Percentiles rank a stretch among this genome's conserved stretches.
These are phyloP conservation scores for Eupeodes luniger DNA, from an alignment of 2,888 invertebrate genomes.

Conservation along the genomic window DNA sequence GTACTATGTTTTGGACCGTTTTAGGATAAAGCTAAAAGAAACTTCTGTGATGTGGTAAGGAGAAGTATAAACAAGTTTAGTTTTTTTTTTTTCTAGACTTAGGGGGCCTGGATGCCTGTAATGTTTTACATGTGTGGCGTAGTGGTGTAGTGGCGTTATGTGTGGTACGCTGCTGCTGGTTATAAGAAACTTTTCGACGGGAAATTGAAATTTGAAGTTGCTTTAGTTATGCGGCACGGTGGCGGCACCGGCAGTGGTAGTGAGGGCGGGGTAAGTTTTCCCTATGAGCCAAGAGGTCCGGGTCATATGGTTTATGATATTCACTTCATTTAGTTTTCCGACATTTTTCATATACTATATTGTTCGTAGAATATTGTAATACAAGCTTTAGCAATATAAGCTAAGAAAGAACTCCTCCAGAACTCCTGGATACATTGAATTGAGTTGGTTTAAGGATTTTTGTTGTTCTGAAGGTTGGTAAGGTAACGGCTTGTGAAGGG, in stretches of 20 bases:
- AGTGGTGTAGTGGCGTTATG: conserved; percentile 22
- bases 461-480: background rate
- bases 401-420: background rate
- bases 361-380: conserved; percentile 11
- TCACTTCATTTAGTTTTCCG: conserved; percentile 48
- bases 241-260: too few species aligned
- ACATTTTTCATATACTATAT: conserved; percentile 15
- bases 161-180: conserved; percentile 9
- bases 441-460: background rate
- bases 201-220: conserved; percentile 63
- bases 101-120: background rate
- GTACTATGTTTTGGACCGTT: conserved; percentile 15
- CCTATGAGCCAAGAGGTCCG: background rate
- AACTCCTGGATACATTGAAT: background rate
- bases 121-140: conserved; percentile 55
- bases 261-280: background rate
- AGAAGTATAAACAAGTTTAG: conserved; percentile 22
- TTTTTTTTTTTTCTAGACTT: conserved; percentile 32
- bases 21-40: conserved; percentile 16
- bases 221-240: background rate
- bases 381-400: background rate
- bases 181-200: conserved; percentile 58
- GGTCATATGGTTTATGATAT: conserved; percentile 46
- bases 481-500: conserved; percentile 7
- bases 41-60: conserved; percentile 6